A percentile compares a stretch with the other conserved stretches of the same genome.
Evolutionary conservation across 2,113 vertebrate genomes (phyloP).

Genomic region (Lates calcarifer): DNA sequence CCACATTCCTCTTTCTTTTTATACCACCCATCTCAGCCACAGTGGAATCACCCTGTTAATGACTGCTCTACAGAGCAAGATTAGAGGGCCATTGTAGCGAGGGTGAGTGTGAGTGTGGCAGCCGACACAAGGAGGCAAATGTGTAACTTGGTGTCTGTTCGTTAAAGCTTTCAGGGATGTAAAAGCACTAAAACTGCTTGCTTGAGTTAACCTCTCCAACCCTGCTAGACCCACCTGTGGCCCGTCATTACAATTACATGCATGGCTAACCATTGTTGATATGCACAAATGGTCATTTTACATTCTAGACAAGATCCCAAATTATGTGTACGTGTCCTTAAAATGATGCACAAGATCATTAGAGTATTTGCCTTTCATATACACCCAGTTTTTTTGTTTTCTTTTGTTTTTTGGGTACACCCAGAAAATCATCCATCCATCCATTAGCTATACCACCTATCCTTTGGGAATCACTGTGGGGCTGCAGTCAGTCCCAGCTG

Average conservation of each 20-base stretch:
- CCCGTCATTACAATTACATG: constrained; percentile 6
- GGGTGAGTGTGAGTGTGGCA: constrained; percentile 48
- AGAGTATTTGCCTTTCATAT: background rate
- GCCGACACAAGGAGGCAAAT: constrained; percentile 46
- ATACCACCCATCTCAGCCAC: constrained; percentile 77
- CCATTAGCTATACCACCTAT: too few relatives aligned
- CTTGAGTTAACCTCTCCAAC: constrained; percentile 42
- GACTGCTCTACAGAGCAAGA: constrained; percentile 78
- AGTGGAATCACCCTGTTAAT: constrained; percentile 80
- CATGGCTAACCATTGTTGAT: background rate
- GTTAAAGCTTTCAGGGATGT: constrained; percentile 55
- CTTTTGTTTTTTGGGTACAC: too few relatives aligned
- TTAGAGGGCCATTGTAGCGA: constrained; percentile 71
- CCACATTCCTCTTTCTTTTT: constrained; percentile 66
- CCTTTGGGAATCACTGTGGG: too few relatives aligned
- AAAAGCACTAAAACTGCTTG: constrained; percentile 17
- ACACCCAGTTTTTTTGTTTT: too few relatives aligned
- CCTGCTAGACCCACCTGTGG: constrained; percentile 33
- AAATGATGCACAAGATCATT: background rate
- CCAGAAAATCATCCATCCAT: background rate
- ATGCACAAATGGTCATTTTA: constrained; percentile 7
- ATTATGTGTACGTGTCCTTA: background rate
- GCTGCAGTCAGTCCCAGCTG: too few relatives aligned
- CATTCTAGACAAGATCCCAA: background rate
- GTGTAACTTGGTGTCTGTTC: constrained; percentile 59